A percentile compares a stretch with the other conserved stretches of the same genome.
phyloP scores from a whole-genome alignment of 2,888 invertebrate species.

The Drosophila siamana region DNA sequence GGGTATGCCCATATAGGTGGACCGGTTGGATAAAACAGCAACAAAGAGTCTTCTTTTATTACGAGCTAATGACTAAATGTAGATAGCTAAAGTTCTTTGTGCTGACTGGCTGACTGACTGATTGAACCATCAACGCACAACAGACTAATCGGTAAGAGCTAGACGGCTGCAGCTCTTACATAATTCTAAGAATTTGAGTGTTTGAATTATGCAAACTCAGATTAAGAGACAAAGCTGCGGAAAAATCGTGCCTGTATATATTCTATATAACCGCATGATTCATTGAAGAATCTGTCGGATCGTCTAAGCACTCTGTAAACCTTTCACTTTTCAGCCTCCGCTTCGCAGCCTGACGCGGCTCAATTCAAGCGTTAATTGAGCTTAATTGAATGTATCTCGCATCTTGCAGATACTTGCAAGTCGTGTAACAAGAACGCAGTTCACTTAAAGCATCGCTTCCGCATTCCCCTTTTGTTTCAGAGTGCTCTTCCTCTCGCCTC shows the following conservation, averaged over 20 bases:
- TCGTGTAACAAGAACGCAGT: conserved; percentile 20
- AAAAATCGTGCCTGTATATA: neutral
- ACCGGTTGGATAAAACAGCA: neutral
- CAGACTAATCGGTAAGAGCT: neutral
- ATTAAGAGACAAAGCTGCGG: no score
- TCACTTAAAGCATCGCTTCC: conserved; percentile 43
- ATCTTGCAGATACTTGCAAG: conserved; percentile 24
- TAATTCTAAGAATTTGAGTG: no score
- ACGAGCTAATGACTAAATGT: neutral
- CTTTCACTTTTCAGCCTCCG: conserved; percentile 7
- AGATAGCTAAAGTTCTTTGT: neutral
- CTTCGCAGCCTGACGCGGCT: conserved; percentile 15
- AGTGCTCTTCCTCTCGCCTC: conserved; percentile 1
- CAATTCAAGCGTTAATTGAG: conserved; percentile 66
- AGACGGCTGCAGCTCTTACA: neutral
- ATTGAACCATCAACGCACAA: no score
- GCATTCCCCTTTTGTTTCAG: conserved; percentile 6
- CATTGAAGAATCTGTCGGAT: conserved; percentile 5
- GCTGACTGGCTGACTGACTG: neutral
- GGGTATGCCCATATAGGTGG: conserved; percentile 17
- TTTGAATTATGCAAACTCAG: no score
- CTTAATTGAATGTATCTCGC: conserved; percentile 63
- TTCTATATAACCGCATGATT: conserved; percentile 7
- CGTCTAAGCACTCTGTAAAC: conserved; percentile 5
- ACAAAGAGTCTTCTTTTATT: conserved; percentile 21